Evolutionary conservation across 2,888 invertebrate species (phyloP).

Genomic region (Leucophenga montana): DNA sequence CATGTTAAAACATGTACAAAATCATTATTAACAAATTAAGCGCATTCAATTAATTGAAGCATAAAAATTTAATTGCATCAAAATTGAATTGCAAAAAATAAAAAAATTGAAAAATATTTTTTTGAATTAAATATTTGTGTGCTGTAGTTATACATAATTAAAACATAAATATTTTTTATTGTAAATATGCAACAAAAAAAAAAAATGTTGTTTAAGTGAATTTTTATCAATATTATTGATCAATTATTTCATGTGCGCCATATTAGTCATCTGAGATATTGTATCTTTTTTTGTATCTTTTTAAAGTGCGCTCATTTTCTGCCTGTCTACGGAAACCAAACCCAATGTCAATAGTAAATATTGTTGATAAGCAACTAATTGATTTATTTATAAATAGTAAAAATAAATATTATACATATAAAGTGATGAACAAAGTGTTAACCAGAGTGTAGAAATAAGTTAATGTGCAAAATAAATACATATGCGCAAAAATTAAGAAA

Average conservation of each 20-base stretch:
- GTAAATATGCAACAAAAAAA: too few species aligned
- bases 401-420: background rate
- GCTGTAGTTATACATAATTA: background rate
- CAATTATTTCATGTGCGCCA: too few species aligned
- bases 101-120: background rate
- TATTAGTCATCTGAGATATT: too few species aligned
- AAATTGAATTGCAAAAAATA: background rate
- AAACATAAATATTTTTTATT: too few species aligned
- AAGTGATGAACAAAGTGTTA: too few species aligned
- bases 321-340: background rate
- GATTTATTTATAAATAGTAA: conserved; percentile 8
- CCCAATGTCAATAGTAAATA: background rate
- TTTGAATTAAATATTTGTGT: too few species aligned
- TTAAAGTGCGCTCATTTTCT: background rate
- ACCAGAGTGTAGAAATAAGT: too few species aligned
- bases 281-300: too few species aligned
- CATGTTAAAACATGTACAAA: conserved; percentile 17
- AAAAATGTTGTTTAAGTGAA: too few species aligned
- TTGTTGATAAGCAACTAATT: background rate
- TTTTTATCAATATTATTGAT: too few species aligned
- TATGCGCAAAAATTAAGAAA: background rate
- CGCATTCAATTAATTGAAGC: conserved; percentile 1
- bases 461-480: too few species aligned
- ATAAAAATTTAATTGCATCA: background rate
- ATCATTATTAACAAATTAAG: conserved; percentile 9